A percentile compares a stretch with the other conserved stretches of the same genome.
Evolutionary conservation across 2,113 vertebrate genomes (phyloP).

Genomic region (Tretioscincus oriximinensis): DNA sequence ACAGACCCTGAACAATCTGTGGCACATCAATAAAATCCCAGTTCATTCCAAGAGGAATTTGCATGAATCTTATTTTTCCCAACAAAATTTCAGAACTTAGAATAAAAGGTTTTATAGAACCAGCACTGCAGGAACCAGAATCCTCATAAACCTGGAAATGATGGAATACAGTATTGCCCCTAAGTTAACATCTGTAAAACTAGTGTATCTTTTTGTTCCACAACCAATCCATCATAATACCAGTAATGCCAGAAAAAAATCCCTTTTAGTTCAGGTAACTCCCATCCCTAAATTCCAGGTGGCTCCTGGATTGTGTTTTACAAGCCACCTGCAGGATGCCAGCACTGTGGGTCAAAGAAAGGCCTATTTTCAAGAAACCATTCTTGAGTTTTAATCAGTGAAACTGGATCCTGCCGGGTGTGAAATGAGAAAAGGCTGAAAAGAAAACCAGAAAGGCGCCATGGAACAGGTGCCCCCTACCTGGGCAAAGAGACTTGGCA

Average conservation of each 20-base stretch:
- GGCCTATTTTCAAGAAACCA: conserved; percentile 49
- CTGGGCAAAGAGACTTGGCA: not conserved
- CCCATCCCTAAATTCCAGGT: conserved; percentile 57
- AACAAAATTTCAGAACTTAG: not conserved
- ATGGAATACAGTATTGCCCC: fast-evolving
- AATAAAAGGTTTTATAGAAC: not conserved
- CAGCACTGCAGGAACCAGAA: not conserved
- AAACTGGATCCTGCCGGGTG: conserved; percentile 36
- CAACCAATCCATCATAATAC: conserved; percentile 23
- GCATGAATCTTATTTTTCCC: not conserved
- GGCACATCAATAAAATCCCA: not conserved
- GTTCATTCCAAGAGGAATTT: fast-evolving
- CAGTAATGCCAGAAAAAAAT: not conserved
- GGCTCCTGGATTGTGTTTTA: conserved; percentile 61
- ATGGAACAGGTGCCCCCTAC: not conserved
- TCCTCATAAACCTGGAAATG: not conserved
- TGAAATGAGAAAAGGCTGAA: conserved; percentile 1
- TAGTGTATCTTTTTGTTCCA: not conserved
- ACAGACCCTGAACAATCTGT: not conserved
- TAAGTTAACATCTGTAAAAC: conserved; percentile 29
- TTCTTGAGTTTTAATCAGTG: conserved; percentile 55
- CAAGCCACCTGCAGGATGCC: conserved; percentile 63
- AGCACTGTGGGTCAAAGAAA: conserved; percentile 43
- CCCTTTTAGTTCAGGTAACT: conserved; percentile 24
- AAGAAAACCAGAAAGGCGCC: not conserved